These are phyloP conservation scores for Conchocele bisecta DNA, from an alignment of 2,888 invertebrate species.

Conservation along the genomic window DNA sequence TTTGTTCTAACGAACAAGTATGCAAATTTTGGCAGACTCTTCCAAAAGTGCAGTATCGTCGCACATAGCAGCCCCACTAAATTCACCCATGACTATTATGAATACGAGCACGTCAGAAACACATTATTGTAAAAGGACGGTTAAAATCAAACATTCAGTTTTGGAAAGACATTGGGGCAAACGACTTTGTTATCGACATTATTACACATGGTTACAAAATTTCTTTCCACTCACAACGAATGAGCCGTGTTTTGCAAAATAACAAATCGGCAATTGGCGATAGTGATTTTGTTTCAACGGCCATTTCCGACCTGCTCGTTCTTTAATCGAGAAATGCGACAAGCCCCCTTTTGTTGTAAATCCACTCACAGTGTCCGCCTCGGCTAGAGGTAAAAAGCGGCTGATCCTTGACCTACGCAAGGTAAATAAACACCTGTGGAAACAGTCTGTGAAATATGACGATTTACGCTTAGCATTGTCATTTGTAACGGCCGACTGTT, in stretches of 20 bases:
- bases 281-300: conserved; percentile 4
- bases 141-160: conserved; percentile 16
- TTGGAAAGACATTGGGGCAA: conserved; percentile 10
- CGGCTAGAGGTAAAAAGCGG: conserved; percentile 4
- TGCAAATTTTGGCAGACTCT: too few species aligned
- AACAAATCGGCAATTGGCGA: not conserved
- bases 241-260: not conserved
- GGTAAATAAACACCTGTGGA: conserved; percentile 17
- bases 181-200: not conserved
- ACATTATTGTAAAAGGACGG: conserved; percentile 31
- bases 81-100: conserved; percentile 41
- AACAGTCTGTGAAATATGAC: conserved; percentile 22
- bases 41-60: too few species aligned
- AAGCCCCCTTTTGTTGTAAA: conserved; percentile 11
- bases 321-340: conserved; percentile 6
- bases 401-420: conserved; percentile 13
- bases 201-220: conserved; percentile 3
- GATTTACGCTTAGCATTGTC: conserved; percentile 6
- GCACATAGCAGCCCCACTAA: too few species aligned
- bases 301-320: conserved; percentile 3
- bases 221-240: not conserved
- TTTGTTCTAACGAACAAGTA: too few species aligned
- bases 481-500: conserved; percentile 2
- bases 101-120: conserved; percentile 32
- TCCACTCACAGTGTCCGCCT: conserved; percentile 2